These are phyloP conservation scores for Stenoptilia bipunctidactyla DNA, from an alignment of 2,888 invertebrate species.

Conservation along the genomic window DNA sequence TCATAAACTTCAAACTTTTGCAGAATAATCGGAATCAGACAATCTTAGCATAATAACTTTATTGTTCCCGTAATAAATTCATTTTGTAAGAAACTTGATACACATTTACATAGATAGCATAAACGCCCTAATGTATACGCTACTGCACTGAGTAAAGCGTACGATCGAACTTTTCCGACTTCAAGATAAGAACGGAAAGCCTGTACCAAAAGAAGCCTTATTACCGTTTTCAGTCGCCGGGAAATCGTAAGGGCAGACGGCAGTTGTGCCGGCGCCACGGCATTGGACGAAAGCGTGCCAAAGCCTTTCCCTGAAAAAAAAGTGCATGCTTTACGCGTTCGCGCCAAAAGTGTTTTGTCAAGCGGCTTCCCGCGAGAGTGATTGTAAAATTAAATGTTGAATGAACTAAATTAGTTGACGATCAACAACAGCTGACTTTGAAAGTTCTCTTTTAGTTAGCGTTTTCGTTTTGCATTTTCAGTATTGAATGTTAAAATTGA, in stretches of 20 bases:
- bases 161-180: background rate
- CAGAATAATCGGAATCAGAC: no score
- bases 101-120: background rate
- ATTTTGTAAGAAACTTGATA: background rate
- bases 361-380: background rate
- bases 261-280: background rate
- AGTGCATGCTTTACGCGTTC: background rate
- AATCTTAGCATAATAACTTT: no score
- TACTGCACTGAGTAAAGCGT: background rate
- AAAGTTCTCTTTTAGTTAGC: slow-evolving; percentile 14
- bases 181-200: background rate
- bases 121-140: background rate
- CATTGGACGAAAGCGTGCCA: slow-evolving; percentile 1
- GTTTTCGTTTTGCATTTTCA: slow-evolving; percentile 11
- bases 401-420: slow-evolving; percentile 18
- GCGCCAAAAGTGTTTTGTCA: background rate
- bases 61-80: no score
- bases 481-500: background rate
- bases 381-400: slow-evolving; percentile 15
- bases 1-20: no score
- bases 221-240: background rate
- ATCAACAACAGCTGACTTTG: slow-evolving; percentile 25
- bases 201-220: background rate
- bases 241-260: background rate
- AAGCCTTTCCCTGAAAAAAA: background rate